phyloP scores from a whole-genome alignment of 2,888 invertebrate species.

The Hypomecis punctinalis region DNA sequence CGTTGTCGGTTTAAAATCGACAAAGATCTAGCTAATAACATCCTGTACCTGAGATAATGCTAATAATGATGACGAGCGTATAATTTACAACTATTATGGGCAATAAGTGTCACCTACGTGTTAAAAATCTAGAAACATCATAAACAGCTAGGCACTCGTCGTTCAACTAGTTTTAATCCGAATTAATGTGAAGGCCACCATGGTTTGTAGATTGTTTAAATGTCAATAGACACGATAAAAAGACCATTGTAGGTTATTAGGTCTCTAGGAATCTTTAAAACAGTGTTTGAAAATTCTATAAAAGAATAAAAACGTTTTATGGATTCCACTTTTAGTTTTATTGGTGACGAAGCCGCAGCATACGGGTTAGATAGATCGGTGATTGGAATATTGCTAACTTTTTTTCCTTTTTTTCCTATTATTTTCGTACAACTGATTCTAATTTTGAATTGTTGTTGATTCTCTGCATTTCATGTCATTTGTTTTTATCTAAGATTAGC shows the following conservation, averaged over 20 bases:
- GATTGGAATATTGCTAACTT: not conserved
- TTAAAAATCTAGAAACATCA: constrained; percentile 8
- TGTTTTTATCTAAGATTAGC: too few species aligned
- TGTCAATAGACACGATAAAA: constrained; percentile 15
- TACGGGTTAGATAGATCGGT: not conserved
- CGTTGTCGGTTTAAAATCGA: too few species aligned
- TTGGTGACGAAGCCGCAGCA: not conserved
- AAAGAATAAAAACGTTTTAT: constrained; percentile 3
- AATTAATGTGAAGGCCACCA: constrained; percentile 13
- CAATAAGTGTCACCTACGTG: not conserved
- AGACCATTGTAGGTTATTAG: constrained; percentile 10
- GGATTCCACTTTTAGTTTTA: constrained; percentile 8
- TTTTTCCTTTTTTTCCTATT: too few species aligned
- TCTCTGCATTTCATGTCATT: too few species aligned
- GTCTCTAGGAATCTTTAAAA: not conserved
- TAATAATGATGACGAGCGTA: not conserved
- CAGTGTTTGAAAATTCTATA: not conserved
- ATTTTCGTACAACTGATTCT: too few species aligned
- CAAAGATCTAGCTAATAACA: too few species aligned
- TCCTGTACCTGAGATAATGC: too few species aligned
- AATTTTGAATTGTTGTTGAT: too few species aligned
- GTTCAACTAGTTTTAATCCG: constrained; percentile 4
- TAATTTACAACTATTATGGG: not conserved
- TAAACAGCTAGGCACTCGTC: not conserved
- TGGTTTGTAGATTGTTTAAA: constrained; percentile 10